phyloP scores from a whole-genome alignment of 2,797 vertebrate genomes.

The Alauda arvensis region DNA sequence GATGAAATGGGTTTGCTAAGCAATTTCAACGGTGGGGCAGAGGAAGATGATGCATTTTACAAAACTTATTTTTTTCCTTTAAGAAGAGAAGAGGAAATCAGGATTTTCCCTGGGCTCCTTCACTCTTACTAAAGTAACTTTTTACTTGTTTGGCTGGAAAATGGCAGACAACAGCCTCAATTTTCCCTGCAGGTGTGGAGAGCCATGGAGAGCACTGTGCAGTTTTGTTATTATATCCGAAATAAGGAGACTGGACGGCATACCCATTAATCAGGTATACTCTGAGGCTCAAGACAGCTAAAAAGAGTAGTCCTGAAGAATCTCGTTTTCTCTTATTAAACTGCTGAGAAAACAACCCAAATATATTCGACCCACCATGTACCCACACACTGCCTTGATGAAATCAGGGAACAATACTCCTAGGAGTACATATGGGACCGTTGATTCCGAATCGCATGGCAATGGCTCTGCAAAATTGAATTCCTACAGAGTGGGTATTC shows the following conservation, averaged over 20 bases:
- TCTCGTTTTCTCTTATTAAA: slow-evolving; percentile 6
- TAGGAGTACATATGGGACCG: background rate
- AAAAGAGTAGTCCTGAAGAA: background rate
- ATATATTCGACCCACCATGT: background rate
- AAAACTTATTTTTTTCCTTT: background rate
- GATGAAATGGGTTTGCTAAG: background rate
- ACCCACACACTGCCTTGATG: background rate
- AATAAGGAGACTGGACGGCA: background rate
- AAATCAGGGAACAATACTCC: background rate
- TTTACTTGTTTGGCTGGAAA: background rate
- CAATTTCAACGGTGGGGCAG: accelerated
- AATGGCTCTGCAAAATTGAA: slow-evolving; percentile 19
- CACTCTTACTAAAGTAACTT: background rate
- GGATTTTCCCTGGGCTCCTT: background rate
- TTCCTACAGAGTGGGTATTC: background rate
- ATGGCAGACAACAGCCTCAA: background rate
- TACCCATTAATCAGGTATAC: background rate
- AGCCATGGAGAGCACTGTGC: background rate
- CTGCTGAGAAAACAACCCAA: background rate
- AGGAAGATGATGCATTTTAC: background rate
- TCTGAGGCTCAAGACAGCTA: background rate
- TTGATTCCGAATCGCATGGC: background rate
- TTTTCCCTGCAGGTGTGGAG: background rate
- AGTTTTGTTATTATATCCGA: background rate
- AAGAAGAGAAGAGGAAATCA: background rate